Evolutionary conservation across 2,888 invertebrate genomes (phyloP).

Genomic region (Gonocerus acuteangulatus): DNA sequence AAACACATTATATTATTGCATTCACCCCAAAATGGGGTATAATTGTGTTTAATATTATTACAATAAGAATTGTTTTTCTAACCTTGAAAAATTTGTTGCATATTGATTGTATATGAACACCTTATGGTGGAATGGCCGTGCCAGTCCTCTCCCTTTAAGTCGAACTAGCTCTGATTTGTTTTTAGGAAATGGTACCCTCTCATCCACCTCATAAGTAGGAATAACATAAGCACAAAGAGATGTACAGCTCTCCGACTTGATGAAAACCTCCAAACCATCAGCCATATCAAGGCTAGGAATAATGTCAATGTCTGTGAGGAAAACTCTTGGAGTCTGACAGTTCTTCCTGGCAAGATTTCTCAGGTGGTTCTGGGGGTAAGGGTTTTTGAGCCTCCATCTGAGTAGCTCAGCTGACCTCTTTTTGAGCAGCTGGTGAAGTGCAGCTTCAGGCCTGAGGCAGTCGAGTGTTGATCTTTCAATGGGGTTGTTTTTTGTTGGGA

Average conservation of each 20-base stretch:
- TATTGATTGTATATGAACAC: conserved; percentile 88
- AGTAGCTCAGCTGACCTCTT: conserved; percentile 55
- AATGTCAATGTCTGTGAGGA: conserved; percentile 81
- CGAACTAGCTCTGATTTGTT: conserved; percentile 71
- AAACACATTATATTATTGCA: too few relatives aligned
- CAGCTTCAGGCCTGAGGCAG: conserved; percentile 62
- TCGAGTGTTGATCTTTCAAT: conserved; percentile 43
- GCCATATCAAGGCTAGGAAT: conserved; percentile 70
- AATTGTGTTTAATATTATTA: too few relatives aligned
- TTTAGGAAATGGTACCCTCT: conserved; percentile 67
- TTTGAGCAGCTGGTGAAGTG: conserved; percentile 53
- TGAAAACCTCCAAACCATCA: conserved; percentile 60
- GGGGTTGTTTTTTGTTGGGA: conserved; percentile 41
- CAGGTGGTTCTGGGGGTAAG: conserved; percentile 84
- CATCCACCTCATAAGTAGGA: conserved; percentile 81
- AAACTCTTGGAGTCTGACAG: conserved; percentile 69
- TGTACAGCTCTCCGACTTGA: conserved; percentile 46
- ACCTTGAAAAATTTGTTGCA: conserved; percentile 84
- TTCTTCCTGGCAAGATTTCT: conserved; percentile 79
- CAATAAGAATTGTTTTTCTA: neutral
- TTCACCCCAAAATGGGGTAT: too few relatives aligned
- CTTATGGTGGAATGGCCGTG: conserved; percentile 82
- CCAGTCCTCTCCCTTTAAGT: conserved; percentile 68
- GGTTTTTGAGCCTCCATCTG: conserved; percentile 64
- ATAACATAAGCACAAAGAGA: conserved; percentile 76